Percentiles rank a stretch among this genome's conserved stretches.
phyloP scores from a whole-genome alignment of 2,888 invertebrate genomes.

The Calameuta filiformis region DNA sequence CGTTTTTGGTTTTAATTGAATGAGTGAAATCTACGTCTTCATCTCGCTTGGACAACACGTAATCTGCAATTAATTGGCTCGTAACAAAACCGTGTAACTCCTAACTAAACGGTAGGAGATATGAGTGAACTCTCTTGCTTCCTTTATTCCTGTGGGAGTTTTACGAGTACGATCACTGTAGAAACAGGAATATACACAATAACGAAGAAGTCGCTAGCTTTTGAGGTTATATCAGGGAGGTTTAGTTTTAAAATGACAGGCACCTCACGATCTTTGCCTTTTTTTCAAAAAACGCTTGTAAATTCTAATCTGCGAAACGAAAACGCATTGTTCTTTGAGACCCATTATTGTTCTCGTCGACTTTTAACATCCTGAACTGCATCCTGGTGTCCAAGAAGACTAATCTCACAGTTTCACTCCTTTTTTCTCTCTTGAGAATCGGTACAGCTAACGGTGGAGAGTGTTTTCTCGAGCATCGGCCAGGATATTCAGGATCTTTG shows the following conservation, averaged over 20 bases:
- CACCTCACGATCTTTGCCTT: background rate
- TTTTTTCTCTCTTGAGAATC: background rate
- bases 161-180: background rate
- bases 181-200: background rate
- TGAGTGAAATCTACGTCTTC: background rate
- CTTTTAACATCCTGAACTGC: background rate
- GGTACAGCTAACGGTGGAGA: background rate
- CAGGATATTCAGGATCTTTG: background rate
- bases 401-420: background rate
- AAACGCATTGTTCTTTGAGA: conserved; percentile 38
- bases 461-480: background rate
- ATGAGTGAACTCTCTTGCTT: background rate
- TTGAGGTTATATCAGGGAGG: background rate
- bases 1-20: background rate
- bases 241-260: background rate
- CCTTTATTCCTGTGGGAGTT: background rate
- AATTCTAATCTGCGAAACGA: conserved; percentile 27
- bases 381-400: background rate
- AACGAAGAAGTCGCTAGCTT: background rate
- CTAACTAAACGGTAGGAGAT: background rate
- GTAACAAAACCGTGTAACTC: background rate
- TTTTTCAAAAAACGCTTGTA: background rate
- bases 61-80: background rate
- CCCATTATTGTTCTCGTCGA: conserved; percentile 32
- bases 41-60: background rate